Percentiles rank a stretch among this genome's conserved stretches.
Evolutionary conservation across 2,888 invertebrate genomes (phyloP).

Genomic region (Spodoptera exigua): DNA sequence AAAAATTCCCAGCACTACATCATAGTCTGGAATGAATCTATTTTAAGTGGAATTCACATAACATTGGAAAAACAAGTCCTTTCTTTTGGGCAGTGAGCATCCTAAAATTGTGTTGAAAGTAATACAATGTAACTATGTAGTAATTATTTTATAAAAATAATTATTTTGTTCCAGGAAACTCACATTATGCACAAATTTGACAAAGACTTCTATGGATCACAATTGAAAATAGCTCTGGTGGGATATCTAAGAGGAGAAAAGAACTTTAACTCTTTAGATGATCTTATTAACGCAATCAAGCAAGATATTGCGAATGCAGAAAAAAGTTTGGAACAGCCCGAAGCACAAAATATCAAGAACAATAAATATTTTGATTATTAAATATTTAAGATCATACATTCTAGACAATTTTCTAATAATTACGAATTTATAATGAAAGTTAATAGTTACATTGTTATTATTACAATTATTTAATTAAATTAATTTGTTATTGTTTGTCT

Average conservation of each 20-base stretch:
- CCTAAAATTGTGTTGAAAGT: no score
- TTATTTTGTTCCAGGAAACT: slow-evolving; percentile 92
- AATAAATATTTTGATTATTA: slow-evolving; percentile 86
- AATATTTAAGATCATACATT: slow-evolving; percentile 5
- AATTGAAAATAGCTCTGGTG: slow-evolving; percentile 93
- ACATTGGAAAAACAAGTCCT: no score
- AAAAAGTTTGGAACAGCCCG: slow-evolving; percentile 88
- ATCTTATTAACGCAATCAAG: slow-evolving; percentile 93
- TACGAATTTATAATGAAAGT: slow-evolving; percentile 6
- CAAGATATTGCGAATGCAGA: slow-evolving; percentile 93
- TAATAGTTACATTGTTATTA: slow-evolving; percentile 17
- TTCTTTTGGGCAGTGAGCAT: no score
- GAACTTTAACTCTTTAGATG: slow-evolving; percentile 93
- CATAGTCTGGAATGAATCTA: no score
- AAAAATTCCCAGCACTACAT: no score
- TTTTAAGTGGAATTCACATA: no score
- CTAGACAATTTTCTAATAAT: slow-evolving; percentile 17
- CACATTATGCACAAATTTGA: slow-evolving; percentile 96
- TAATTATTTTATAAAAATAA: no score
- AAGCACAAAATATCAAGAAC: slow-evolving; percentile 83
- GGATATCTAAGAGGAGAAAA: slow-evolving; percentile 96
- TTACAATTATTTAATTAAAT: slow-evolving; percentile 12
- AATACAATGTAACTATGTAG: no score
- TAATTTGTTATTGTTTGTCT: slow-evolving; percentile 31
- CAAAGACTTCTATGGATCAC: slow-evolving; percentile 95